These are phyloP conservation scores for Callocephalon fimbriatum DNA, from an alignment of 2,113 vertebrate species.

Conservation along the genomic window DNA sequence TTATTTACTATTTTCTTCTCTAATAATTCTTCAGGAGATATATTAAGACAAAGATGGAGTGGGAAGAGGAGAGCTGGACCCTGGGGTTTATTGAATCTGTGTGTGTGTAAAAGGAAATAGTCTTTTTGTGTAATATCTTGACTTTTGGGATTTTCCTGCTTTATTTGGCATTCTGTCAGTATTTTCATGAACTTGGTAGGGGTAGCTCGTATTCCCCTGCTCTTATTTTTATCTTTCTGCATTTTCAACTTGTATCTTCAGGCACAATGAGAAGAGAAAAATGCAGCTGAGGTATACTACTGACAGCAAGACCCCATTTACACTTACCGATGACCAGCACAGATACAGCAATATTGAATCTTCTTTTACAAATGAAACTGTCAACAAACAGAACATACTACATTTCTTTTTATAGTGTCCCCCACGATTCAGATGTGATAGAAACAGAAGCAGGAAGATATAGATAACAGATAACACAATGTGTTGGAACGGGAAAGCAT, in stretches of 20 bases:
- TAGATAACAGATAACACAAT: neutral
- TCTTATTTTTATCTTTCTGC: neutral
- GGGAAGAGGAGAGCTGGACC: neutral
- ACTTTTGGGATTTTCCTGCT: neutral
- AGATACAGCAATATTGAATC: neutral
- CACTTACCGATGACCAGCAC: neutral
- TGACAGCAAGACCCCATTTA: neutral
- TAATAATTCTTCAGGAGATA: neutral
- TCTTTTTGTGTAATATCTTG: neutral
- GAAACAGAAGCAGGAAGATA: neutral
- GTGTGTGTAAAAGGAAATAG: neutral
- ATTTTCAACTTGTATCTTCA: neutral
- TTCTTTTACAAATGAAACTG: conserved; percentile 19
- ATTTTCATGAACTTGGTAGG: neutral
- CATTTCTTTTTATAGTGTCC: neutral
- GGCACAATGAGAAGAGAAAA: neutral
- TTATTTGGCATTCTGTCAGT: neutral
- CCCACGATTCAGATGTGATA: neutral
- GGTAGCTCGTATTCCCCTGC: neutral
- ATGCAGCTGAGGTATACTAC: neutral
- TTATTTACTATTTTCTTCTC: neutral
- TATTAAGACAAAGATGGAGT: neutral
- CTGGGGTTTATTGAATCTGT: neutral
- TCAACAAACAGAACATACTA: neutral
- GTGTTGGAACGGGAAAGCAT: neutral